Base-by-base conservation (phyloP, 2,113 vertebrate genomes). In the Neodon shergylaensis region DNA sequence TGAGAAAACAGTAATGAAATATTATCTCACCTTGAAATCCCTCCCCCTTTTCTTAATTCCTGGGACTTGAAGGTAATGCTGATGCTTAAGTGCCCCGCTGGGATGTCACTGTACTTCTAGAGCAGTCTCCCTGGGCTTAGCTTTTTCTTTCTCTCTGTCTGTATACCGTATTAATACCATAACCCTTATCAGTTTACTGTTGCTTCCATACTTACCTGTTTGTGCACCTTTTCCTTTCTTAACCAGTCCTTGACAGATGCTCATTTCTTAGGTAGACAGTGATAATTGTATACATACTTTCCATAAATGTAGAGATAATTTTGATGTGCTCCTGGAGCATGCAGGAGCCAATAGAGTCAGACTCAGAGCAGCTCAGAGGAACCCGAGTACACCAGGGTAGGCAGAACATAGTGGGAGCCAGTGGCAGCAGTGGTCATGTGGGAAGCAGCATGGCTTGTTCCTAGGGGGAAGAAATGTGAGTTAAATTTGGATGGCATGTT, bases 401-500 rank as follows among this genome's bases (percentile, higher is more conserved):
- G 31, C 17, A 70, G 58, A 17, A 7, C 42, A 9, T 36, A 4
- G 1, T 0, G 8, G 36, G 21, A 54, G 28, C 7, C 65, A 2
- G 0, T 58, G 3, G 72, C 77, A 70, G 65, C 26, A 86, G 39
- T 49, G 61, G 78, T 44, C 74, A 22, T 5, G 0, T 70, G 90
- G 81, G 91, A 74, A 81, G 58, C 49, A 88, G 44, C 49, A 3
- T 79, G 42, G 42, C 84, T 73, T 11, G 52, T 91, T 94, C 49
- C 82, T 93, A 44, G 8, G 89, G 72, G 94, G 78, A 87, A 93
- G 95, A 82, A 77, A 85, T 36, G 61, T 54, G 85, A 94, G 83
- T 95, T 97, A 95, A 91, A 91, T 96, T 95, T 92, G 78, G 91
- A 91, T 86, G 19, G 42, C 26, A 28, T 14, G 0, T 86, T 83